Evolutionary conservation across 1,140 invertebrate species (phyloP), one percentile per base, ranked within the genome.

Genomic region (Brachystomella parvula): DNA sequence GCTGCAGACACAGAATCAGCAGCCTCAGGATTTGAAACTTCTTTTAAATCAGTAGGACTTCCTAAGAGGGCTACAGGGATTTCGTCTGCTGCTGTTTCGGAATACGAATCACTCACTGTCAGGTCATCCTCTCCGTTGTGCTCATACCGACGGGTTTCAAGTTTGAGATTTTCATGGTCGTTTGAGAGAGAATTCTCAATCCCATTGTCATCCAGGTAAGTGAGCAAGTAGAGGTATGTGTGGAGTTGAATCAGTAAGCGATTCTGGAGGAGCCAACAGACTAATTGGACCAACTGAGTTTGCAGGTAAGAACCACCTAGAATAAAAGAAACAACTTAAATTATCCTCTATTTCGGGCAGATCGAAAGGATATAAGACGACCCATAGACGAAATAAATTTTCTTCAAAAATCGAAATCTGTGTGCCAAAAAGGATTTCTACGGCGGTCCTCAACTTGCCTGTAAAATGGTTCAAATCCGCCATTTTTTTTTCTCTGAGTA

Each of bases 221-320:
- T 77, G 21, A 75, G 86, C 72, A 94, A 89, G 77, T 91, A 90
- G n/a, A 96, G 84, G 75, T 96, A 98, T 0, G 90, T 96, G 77
- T 97, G 94, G 17, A 96, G 80, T 79, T 98, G 94, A 71, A 94
- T 81, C 3, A 98, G 79, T 33, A 97, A 79, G 74, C 91, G 85
- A 74, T 93, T 86, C 74, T 91, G 89, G 64, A 98, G 79, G 80
- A 96, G 83, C 94, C 94, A 98, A 56, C 94, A 85, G 1, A 95
- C 87, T 74, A 90, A 87, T 74, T 90, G 86, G 29, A 92, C 86
- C 33, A 92, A 80, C 70, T 79, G 75, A n/a, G 74, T 74, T 76
- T 80, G 73, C n/a, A 75, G 33, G 21, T 68, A 70, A 61, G 69
- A 63, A 65, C 73, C 68, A 64, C 69, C 64, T 66, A 21, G 21